Evolutionary conservation across 2,888 invertebrate genomes (phyloP).

Genomic region (Hesperia comma): DNA sequence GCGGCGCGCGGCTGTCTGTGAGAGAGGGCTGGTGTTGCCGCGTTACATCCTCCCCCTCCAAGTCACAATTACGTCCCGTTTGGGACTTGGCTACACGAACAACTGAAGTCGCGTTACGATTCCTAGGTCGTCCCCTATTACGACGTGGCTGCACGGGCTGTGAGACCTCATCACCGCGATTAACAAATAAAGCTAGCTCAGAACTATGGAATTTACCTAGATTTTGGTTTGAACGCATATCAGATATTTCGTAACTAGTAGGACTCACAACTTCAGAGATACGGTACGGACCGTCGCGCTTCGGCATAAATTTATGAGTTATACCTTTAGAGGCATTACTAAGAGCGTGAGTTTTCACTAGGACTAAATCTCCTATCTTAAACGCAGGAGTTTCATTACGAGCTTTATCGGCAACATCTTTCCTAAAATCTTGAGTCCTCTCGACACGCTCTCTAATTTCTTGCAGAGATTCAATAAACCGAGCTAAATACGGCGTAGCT

Average conservation of each 20-base stretch:
- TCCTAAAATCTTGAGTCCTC: conserved; percentile 22
- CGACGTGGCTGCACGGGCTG: not conserved
- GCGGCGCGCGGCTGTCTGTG: not conserved
- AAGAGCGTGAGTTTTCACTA: conserved; percentile 17
- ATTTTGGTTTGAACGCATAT: not conserved
- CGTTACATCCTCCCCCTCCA: not conserved
- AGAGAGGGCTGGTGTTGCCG: not conserved
- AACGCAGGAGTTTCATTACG: not conserved
- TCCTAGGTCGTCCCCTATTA: not conserved
- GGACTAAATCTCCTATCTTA: not conserved
- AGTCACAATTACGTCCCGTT: not conserved
- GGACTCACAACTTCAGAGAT: conserved; percentile 28
- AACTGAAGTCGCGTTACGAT: not conserved
- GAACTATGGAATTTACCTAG: conserved; percentile 4
- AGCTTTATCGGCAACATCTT: not conserved
- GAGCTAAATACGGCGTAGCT: conserved; percentile 38
- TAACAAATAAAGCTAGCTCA: not conserved
- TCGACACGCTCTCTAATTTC: conserved; percentile 5
- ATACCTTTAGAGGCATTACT: conserved; percentile 36
- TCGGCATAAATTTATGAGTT: conserved; percentile 34
- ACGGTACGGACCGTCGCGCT: conserved; percentile 35
- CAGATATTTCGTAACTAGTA: conserved; percentile 16
- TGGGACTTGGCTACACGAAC: not conserved
- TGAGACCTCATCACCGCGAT: not conserved
- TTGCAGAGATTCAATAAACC: not conserved